A percentile compares a stretch with the other conserved stretches of the same genome.
Conservation (phyloP, 2,888 invertebrate species). For the Euclidia mi region DNA sequence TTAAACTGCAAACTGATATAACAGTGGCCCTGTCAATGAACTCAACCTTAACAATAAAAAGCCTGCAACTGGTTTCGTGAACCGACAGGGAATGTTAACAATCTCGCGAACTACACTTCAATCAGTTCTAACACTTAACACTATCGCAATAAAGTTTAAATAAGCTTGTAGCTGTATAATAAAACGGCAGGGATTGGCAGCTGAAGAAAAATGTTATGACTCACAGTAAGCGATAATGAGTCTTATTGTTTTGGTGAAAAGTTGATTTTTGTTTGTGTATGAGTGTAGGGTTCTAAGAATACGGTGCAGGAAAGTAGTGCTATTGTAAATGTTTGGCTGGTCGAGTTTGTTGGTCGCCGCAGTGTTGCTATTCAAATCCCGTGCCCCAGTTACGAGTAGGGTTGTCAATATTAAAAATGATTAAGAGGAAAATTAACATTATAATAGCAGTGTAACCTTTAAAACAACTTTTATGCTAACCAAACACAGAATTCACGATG, state of each 20-base stretch:
- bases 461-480: no score
- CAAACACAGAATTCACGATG: no score
- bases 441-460: no score
- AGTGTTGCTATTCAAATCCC: no score
- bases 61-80: conserved; percentile 52
- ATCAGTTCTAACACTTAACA: conserved; percentile 14
- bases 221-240: not conserved
- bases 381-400: no score
- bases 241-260: not conserved
- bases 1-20: not conserved
- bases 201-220: not conserved
- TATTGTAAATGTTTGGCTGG: not conserved
- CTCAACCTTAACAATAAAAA: conserved; percentile 40
- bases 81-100: conserved; percentile 23
- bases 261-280: no score
- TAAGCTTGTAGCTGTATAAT: not conserved
- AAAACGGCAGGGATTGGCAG: conserved; percentile 7
- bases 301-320: no score
- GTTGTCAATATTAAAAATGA: no score
- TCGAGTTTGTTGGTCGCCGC: conserved; percentile 18
- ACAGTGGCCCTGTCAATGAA: conserved; percentile 51
- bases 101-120: conserved; percentile 15
- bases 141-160: conserved; percentile 12
- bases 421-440: no score
- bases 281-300: no score